A percentile compares a stretch with the other conserved stretches of the same genome.
Evolutionary conservation across 2,888 invertebrate genomes (phyloP).

Genomic region (Platycheirus rosarum): DNA sequence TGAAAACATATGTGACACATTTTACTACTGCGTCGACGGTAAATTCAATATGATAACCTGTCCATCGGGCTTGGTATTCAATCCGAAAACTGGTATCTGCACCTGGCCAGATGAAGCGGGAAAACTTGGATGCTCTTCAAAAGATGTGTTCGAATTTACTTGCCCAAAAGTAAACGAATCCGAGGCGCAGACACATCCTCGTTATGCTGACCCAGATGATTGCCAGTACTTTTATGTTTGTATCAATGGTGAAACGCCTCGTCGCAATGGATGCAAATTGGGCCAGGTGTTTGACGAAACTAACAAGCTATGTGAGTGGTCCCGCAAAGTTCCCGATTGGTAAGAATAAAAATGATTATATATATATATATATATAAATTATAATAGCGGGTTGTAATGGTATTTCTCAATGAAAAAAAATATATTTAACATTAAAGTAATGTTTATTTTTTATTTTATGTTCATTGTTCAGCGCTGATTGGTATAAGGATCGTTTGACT

Average conservation of each 20-base stretch:
- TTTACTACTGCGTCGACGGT: constrained; percentile 95
- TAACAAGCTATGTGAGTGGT: constrained; percentile 91
- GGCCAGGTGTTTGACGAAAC: constrained; percentile 95
- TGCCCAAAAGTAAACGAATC: constrained; percentile 91
- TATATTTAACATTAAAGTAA: constrained; percentile 47
- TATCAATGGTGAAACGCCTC: constrained; percentile 92
- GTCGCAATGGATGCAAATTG: constrained; percentile 93
- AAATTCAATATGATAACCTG: constrained; percentile 95
- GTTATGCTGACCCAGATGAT: constrained; percentile 93
- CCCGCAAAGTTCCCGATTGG: constrained; percentile 95
- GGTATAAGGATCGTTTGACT: constrained; percentile 93
- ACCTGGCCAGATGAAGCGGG: constrained; percentile 97
- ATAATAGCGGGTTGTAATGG: background rate
- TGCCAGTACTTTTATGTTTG: constrained; percentile 97
- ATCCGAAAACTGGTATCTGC: constrained; percentile 94
- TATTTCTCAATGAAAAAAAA: constrained; percentile 31
- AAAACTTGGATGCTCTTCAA: constrained; percentile 92
- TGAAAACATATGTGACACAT: constrained; percentile 90
- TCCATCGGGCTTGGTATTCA: constrained; percentile 93
- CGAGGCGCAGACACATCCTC: constrained; percentile 90
- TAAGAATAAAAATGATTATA: constrained; percentile 83
- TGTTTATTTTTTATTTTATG: constrained; percentile 29
- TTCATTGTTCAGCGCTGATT: constrained; percentile 88
- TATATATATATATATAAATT: constrained; percentile 16
- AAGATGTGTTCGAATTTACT: constrained; percentile 92